Evolutionary conservation across 2,113 vertebrate species (phyloP).

Genomic region (Phainopepla nitens): DNA sequence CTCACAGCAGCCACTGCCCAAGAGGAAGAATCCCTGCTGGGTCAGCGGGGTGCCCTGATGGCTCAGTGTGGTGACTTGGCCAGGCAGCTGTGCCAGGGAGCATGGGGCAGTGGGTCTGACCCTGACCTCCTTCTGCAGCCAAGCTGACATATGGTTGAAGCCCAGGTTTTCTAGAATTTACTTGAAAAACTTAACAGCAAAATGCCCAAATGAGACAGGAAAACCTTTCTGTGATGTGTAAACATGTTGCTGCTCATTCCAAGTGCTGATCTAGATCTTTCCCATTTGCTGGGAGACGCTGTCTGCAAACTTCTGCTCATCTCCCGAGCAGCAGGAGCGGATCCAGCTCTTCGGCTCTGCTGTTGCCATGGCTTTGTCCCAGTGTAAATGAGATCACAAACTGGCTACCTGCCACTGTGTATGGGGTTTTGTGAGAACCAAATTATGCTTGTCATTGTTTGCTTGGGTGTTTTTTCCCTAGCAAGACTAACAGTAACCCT

Average conservation of each 20-base stretch:
- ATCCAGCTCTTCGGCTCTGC: background rate
- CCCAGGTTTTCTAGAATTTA: background rate
- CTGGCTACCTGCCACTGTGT: background rate
- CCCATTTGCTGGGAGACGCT: background rate
- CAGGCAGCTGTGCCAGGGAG: background rate
- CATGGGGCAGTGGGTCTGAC: accelerated
- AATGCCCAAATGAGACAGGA: background rate
- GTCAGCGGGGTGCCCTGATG: background rate
- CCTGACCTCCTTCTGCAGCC: background rate
- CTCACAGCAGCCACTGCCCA: background rate
- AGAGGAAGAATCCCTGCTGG: background rate
- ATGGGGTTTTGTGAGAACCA: background rate
- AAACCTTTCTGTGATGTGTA: background rate
- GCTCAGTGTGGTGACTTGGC: accelerated
- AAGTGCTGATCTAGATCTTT: background rate
- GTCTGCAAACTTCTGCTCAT: background rate
- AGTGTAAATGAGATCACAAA: background rate
- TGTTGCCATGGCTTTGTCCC: background rate
- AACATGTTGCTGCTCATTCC: accelerated
- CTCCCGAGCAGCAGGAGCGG: background rate
- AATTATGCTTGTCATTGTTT: background rate
- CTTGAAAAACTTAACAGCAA: background rate
- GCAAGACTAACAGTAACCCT: background rate
- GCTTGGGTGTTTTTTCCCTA: background rate
- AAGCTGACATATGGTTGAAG: background rate